Evolutionary conservation across 1,140 invertebrate species (phyloP), one percentile per base, ranked within the genome.

Genomic region (Liolophura sinensis): DNA sequence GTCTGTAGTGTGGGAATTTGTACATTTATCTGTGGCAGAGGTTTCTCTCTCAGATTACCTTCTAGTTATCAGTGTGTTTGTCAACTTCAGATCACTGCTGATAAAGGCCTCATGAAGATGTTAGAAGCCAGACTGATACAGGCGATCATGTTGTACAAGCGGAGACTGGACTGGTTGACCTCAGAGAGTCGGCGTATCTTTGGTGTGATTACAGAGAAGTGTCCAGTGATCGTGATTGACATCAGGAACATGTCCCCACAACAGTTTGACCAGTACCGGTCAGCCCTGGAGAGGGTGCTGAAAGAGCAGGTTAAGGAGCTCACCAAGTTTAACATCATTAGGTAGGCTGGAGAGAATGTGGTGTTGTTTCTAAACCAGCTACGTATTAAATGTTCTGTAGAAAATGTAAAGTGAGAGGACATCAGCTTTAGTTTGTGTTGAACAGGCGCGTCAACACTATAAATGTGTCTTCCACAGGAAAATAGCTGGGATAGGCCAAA

Each of bases 151-250:
- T 67, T 84, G 52, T 84, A 76, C 64, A 78, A 78, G 54, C 66
- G 78, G 1, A 67, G 84, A 12, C 68, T 85, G 15, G 76, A 82
- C 59, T 85, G 83, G 83, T 66, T 84, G 56, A 84, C 80, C 0
- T 74, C 78, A n/a, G 83, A 83, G 51, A 84, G 82, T 64, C 66
- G 84, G 16, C 73, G 83, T 9, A 57, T 83, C 22, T 85, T 85
- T 78, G 84, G 84, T 22, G 78, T 84, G 12, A 78, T 85, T 49
- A 76, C 82, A 64, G 83, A 84, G 66, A 77, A 75, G 51, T 71
- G 73, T 25, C 63, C 84, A 20, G 77, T 75, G 11, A 77, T 85
- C 65, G 78, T 85, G 7, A 61, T 84, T 47, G 83, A 84, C 64
- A 79, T 82, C 40, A 73, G 77, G 54, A 83, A 78, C 31, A 76